Evolutionary conservation across 1,140 invertebrate species (phyloP).

Genomic region (Scaptomyza graminum): DNA sequence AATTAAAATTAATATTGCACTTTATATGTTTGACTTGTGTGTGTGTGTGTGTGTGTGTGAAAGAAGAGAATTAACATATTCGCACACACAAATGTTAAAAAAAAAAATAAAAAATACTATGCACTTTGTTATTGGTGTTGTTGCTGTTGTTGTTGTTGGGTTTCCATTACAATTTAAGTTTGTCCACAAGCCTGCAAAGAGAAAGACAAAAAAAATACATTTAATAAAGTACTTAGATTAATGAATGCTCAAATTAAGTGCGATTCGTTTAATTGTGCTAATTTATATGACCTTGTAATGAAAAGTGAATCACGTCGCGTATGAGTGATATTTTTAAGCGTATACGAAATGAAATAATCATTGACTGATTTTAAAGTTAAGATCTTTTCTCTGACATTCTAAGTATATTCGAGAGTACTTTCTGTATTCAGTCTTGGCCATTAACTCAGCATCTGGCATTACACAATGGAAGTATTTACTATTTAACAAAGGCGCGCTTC

Average conservation of each 20-base stretch:
- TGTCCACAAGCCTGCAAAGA: constrained; percentile 36
- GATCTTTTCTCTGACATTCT: too few relatives aligned
- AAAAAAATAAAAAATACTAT: constrained; percentile 11
- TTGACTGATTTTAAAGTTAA: too few relatives aligned
- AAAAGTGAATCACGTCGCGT: too few relatives aligned
- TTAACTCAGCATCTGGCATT: constrained; percentile 28
- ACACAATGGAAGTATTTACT: constrained; percentile 44
- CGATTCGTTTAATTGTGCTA: background rate
- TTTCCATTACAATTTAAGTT: constrained; percentile 37
- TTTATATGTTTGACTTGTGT: constrained; percentile 7
- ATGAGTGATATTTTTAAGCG: constrained; percentile 1
- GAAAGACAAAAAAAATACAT: background rate
- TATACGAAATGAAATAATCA: too few relatives aligned
- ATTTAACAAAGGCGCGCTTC: constrained; percentile 33
- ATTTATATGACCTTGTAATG: background rate
- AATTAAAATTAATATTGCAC: constrained; percentile 69
- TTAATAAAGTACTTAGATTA: constrained; percentile 17
- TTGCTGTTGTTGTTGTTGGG: constrained; percentile 5
- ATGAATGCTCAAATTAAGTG: constrained; percentile 14
- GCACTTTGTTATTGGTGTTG: constrained; percentile 12
- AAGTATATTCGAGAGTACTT: too few relatives aligned
- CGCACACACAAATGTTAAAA: background rate
- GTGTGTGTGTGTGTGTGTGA: background rate
- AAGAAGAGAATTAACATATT: background rate
- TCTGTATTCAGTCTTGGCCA: constrained; percentile 13